phyloP scores from a whole-genome alignment of 2,113 vertebrate species.

The Ceuthmochares aereus region DNA sequence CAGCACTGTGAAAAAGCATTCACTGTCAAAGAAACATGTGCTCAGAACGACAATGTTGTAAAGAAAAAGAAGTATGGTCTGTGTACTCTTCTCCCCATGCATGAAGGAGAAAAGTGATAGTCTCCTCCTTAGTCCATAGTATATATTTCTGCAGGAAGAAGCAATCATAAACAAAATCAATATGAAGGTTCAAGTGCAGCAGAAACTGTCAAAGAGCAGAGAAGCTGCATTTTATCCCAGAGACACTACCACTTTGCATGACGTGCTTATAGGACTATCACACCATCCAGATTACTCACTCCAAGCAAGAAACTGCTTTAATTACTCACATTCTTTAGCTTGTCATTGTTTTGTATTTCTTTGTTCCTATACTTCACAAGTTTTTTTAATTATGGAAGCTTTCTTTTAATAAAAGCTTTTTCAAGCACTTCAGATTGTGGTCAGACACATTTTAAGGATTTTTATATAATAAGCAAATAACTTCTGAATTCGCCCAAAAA shows the following conservation, averaged over 20 bases:
- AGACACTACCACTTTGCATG: not conserved
- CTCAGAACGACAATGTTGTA: not conserved
- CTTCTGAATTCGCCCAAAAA: not conserved
- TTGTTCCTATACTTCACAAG: conserved; percentile 24
- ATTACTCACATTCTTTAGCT: not conserved
- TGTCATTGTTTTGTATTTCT: not conserved
- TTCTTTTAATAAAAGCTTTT: not conserved
- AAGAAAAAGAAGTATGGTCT: not conserved
- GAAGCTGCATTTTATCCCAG: not conserved
- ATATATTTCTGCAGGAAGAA: not conserved
- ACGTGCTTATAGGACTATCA: not conserved
- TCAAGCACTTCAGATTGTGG: not conserved
- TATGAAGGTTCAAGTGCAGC: not conserved
- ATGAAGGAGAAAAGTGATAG: not conserved
- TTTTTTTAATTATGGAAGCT: not conserved
- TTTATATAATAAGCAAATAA: conserved; percentile 3
- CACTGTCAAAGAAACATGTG: not conserved
- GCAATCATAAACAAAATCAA: not conserved
- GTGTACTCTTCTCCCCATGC: not conserved
- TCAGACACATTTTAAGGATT: not conserved
- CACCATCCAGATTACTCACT: conserved; percentile 13
- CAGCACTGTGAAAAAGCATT: not conserved
- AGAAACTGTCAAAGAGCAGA: not conserved
- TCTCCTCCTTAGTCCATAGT: not conserved
- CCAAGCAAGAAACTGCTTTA: conserved; percentile 1